Percentiles rank a stretch among this genome's conserved stretches.
These are phyloP conservation scores for Parauchenoglanis punctatus DNA, from an alignment of 2,797 vertebrate genomes.

Conservation along the genomic window DNA sequence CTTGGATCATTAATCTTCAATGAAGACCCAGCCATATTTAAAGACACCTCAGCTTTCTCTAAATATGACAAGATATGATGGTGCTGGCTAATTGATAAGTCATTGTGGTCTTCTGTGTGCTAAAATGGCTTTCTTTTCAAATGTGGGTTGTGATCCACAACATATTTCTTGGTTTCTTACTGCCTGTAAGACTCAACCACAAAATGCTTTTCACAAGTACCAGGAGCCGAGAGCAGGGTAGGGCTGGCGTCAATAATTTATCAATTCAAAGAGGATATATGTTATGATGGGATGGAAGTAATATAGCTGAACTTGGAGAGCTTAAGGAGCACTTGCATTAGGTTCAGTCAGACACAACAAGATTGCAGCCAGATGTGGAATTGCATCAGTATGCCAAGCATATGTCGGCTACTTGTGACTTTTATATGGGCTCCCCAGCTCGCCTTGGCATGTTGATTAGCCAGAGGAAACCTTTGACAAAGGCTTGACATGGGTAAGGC, in stretches of 20 bases:
- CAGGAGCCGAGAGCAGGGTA: slow-evolving; percentile 25
- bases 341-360: not conserved
- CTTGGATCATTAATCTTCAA: not conserved
- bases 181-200: slow-evolving; percentile 19
- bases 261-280: slow-evolving; percentile 21
- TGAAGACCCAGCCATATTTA: slow-evolving; percentile 13
- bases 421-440: not conserved
- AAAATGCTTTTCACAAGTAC: slow-evolving; percentile 26
- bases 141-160: not conserved
- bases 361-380: not conserved
- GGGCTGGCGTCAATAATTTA: slow-evolving; percentile 46
- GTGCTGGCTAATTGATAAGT: not conserved
- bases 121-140: not conserved
- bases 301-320: slow-evolving; percentile 13
- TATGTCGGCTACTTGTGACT: slow-evolving; percentile 7
- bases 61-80: not conserved
- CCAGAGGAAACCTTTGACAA: not conserved
- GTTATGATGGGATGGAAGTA: slow-evolving; percentile 19
- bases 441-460: not conserved
- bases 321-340: slow-evolving; percentile 12
- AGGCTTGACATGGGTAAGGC: not conserved
- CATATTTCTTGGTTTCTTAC: not conserved
- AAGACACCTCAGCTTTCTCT: not conserved
- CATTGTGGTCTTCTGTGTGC: slow-evolving; percentile 1
- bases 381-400: slow-evolving; percentile 12